Evolutionary conservation across 2,113 vertebrate genomes (phyloP).

Genomic region (Gallinago paraguaiae): DNA sequence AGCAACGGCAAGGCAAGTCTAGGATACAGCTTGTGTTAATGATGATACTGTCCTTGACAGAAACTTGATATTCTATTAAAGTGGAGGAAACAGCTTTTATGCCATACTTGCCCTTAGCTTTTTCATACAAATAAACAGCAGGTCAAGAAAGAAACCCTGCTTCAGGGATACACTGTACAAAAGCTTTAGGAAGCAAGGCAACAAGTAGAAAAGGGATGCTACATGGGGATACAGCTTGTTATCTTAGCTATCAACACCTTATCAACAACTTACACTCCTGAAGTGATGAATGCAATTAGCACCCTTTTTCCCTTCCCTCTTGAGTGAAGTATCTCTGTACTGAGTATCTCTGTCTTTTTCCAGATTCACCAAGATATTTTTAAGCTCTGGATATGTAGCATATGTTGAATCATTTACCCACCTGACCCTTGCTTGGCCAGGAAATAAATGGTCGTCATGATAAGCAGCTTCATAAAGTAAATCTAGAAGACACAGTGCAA

Average conservation of each 20-base stretch:
- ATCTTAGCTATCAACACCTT: not conserved
- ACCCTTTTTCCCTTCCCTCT: not conserved
- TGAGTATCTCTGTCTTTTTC: not conserved
- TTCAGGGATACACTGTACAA: not conserved
- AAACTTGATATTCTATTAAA: not conserved
- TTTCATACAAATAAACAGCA: not conserved
- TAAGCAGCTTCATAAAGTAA: not conserved
- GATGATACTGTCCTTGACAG: not conserved
- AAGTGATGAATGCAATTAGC: not conserved
- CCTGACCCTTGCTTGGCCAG: not conserved
- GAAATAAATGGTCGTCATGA: not conserved
- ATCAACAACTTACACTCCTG: not conserved
- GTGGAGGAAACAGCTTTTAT: not conserved
- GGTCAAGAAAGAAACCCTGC: not conserved
- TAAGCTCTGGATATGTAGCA: not conserved
- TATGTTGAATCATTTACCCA: not conserved
- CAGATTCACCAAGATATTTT: not conserved
- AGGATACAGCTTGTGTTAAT: not conserved
- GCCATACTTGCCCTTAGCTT: not conserved
- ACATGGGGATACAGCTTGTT: not conserved
- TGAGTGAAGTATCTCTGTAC: not conserved
- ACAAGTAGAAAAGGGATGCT: not conserved
- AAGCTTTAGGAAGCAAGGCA: not conserved
- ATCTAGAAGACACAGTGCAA: not conserved
- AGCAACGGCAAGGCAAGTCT: not conserved